Evolutionary conservation across 2,113 vertebrate species (phyloP), one percentile per base, ranked within the genome.

Genomic region (Ranitomeya variabilis): DNA sequence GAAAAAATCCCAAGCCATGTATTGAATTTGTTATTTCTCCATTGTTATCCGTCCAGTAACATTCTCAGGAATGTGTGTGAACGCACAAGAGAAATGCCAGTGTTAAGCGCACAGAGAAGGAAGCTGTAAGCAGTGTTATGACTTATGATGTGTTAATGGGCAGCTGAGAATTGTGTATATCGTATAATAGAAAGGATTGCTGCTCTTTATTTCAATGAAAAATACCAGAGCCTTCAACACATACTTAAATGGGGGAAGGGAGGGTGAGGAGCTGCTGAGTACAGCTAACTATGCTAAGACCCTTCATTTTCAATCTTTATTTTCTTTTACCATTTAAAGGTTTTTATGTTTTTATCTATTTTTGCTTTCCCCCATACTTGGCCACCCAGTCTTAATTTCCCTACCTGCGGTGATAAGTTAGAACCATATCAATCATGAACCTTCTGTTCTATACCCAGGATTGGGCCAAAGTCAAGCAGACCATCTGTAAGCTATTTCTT

Each of bases 151-250:
- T 83, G 80, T 83, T 83, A 83, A 83, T 83, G 60, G 80, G 59
- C 60, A 83, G 80, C 60, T 83, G 80, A 83, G 80, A 83, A 83
- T 83, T 66, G 80, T 83, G 60, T 83, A 83, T 83, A 83, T 51
- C 31, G 59, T 51, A 83, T 66, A 83, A 83, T 64, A 83, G 6
- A 64, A 52, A 83, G 62, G 59, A 66, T 83, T 51, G 80, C 80
- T 83, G 80, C 80, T 83, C 59, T 83, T 66, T 83, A 83, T 83
- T 83, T 67, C 80, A 83, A 83, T 83, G 80, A 83, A 83, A 83
- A 64, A 83, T 83, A 83, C 80, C 80, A 83, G 80, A 83, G 57
- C 80, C 80, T 83, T 83, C 80, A 83, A 66, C 80, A 83, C 80
- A 83, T 83, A 83, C 59, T 66, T 83, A 83, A 83, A n/a, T 45